Base-by-base conservation (phyloP, 2,888 invertebrate genomes). In the Rotaria magnacalcarata region DNA sequence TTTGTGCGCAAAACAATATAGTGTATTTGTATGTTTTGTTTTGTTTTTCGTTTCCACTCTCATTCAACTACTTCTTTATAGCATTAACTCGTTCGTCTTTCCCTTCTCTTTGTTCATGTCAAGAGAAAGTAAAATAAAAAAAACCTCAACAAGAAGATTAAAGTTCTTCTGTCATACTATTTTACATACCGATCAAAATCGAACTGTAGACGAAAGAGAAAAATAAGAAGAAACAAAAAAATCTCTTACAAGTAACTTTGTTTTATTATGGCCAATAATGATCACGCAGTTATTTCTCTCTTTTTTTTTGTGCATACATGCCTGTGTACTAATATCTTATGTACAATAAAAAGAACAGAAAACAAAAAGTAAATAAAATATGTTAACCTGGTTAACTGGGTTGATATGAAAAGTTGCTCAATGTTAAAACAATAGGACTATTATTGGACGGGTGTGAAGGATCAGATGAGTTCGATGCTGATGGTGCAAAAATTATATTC, bases 401-500 rank as follows among this genome's bases (percentile, higher is more conserved):
- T 19, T 80, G 80, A 47, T 80, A 47, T 47, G 43, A 47, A 47
- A 47, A 80, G n/a, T 43, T 80, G 14, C 47, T n/a, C 10, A 80
- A 47, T n/a, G 80, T 80, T 80, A 67, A 67, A 41, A 67, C 67
- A 67, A 67, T 34, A 4, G 67, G 34, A 34, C 7, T 24, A 80
- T 34, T 34, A 34, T 80, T 80, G 19, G 80, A 80, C 47, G 80
- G 47, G n/a, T 2, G 21, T 24, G 47, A 24, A 1, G n/a, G 10
- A 10, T 80, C 47, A 2, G 80, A 47, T 80, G 43, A 4, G 21
- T 34, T 34, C 1, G 74, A 41, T 80, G 80, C n/a, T 24, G 80
- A 74, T 41, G 74, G n/a, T 11, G 47, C 47, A 80, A 80, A 80
- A 19, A 80, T 47, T n/a, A 80, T 80, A 47, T 80, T 80, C 80